Conservation (phyloP, 2,888 invertebrate species). For the Arenicola marina region DNA sequence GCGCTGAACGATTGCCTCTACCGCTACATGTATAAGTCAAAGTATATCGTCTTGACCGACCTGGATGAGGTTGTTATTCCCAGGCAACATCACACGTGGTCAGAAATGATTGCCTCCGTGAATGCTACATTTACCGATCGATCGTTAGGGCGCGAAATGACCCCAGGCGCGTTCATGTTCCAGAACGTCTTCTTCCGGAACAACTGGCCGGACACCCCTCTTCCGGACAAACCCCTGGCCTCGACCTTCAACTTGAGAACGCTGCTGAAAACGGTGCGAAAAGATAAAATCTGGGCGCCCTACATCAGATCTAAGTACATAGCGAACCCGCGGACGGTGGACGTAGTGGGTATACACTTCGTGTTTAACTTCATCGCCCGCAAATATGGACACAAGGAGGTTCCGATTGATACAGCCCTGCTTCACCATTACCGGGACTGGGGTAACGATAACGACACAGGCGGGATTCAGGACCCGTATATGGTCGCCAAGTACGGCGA, state of each 20-base stretch:
- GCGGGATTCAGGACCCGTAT: neutral
- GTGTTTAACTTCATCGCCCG: slow-evolving; percentile 8
- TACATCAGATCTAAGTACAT: slow-evolving; percentile 87
- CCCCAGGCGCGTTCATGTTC: slow-evolving; percentile 81
- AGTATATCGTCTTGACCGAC: slow-evolving; percentile 30
- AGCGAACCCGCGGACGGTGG: slow-evolving; percentile 79
- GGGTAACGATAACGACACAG: neutral
- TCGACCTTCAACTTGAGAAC: slow-evolving; percentile 29
- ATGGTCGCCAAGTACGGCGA: no score
- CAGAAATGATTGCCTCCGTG: neutral
- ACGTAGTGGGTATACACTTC: slow-evolving; percentile 73
- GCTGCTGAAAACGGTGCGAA: slow-evolving; percentile 71
- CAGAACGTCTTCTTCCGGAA: slow-evolving; percentile 85
- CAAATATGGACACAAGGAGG: slow-evolving; percentile 4
- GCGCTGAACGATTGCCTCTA: slow-evolving; percentile 36
- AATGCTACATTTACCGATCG: neutral
- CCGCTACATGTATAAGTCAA: slow-evolving; percentile 28
- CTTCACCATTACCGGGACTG: slow-evolving; percentile 28
- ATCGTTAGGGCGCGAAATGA: neutral
- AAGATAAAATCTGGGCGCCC: slow-evolving; percentile 79
- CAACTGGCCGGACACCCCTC: slow-evolving; percentile 75
- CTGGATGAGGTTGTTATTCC: slow-evolving; percentile 33
- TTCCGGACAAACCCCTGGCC: slow-evolving; percentile 24
- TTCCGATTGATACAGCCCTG: slow-evolving; percentile 9
- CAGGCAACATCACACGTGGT: slow-evolving; percentile 8